Conservation (phyloP, 2,888 invertebrate genomes). For the Drosophila nr. perissopoda region DNA sequence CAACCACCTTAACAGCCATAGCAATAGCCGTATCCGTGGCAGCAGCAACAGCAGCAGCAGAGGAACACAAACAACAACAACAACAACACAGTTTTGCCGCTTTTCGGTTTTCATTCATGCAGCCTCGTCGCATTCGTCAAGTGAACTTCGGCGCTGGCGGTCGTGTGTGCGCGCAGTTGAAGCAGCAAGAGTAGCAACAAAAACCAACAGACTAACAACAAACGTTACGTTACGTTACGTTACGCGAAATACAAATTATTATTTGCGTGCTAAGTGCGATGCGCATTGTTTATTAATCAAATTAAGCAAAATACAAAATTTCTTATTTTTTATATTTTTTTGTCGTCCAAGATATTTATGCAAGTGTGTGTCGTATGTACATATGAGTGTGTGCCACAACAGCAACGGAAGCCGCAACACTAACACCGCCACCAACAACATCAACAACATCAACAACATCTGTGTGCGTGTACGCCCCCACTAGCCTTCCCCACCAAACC, state of each 20-base stretch:
- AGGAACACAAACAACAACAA: slow-evolving; percentile 18
- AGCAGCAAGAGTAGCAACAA: slow-evolving; percentile 34
- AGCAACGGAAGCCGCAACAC: slow-evolving; percentile 15
- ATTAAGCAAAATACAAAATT: slow-evolving; percentile 19
- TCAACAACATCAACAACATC: slow-evolving; percentile 23
- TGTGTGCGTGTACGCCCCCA: slow-evolving; percentile 29
- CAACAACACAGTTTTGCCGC: slow-evolving; percentile 24
- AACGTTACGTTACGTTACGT: slow-evolving; percentile 46
- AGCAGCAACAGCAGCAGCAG: slow-evolving; percentile 22
- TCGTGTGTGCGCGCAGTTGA: slow-evolving; percentile 71
- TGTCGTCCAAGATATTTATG: slow-evolving; percentile 40
- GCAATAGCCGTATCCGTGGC: slow-evolving; percentile 14
- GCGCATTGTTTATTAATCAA: slow-evolving; percentile 53
- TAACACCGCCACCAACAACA: slow-evolving; percentile 23
- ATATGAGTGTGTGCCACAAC: slow-evolving; percentile 35
- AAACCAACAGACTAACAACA: slow-evolving; percentile 25
- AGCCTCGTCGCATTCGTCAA: slow-evolving; percentile 73
- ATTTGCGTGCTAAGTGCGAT: slow-evolving; percentile 47
- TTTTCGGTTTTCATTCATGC: slow-evolving; percentile 64
- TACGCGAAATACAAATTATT: slow-evolving; percentile 43
- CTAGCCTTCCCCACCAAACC: not conserved
- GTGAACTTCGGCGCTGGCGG: slow-evolving; percentile 81
- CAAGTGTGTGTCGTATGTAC: slow-evolving; percentile 29
- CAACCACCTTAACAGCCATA: slow-evolving; percentile 53
- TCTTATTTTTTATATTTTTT: slow-evolving; percentile 26